phyloP scores from a whole-genome alignment of 2,888 invertebrate genomes.

The Dolichopus griseipennis region DNA sequence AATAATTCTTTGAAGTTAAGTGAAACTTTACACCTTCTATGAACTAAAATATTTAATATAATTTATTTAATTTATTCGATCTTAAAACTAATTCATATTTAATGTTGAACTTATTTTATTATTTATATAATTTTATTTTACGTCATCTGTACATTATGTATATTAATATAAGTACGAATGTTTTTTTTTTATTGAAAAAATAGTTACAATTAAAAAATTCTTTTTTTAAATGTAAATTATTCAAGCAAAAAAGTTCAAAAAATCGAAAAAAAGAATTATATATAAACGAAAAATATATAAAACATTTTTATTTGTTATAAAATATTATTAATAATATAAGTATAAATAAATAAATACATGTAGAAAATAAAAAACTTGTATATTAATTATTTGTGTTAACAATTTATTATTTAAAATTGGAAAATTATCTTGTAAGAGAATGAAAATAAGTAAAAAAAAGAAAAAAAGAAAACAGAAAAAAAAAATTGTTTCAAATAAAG shows the following conservation, averaged over 20 bases:
- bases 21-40: too few relatives aligned
- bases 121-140: too few relatives aligned
- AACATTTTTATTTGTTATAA: background rate
- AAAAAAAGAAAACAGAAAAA: background rate
- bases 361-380: background rate
- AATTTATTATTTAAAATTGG: background rate
- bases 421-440: constrained; percentile 2
- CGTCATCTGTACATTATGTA: background rate
- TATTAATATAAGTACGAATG: background rate
- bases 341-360: background rate
- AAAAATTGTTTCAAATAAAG: background rate
- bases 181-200: background rate
- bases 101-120: too few relatives aligned
- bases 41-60: too few relatives aligned
- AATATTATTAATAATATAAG: background rate
- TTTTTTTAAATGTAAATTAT: background rate
- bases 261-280: too few relatives aligned
- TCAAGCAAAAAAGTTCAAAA: background rate
- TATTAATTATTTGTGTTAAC: constrained; percentile 4
- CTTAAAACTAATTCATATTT: too few relatives aligned
- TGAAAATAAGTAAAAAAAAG: background rate
- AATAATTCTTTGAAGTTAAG: too few relatives aligned
- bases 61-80: too few relatives aligned
- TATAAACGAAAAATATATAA: background rate
- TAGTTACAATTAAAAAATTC: background rate